phyloP scores from a whole-genome alignment of 2,797 vertebrate species.

The Mionectes olivaceus region DNA sequence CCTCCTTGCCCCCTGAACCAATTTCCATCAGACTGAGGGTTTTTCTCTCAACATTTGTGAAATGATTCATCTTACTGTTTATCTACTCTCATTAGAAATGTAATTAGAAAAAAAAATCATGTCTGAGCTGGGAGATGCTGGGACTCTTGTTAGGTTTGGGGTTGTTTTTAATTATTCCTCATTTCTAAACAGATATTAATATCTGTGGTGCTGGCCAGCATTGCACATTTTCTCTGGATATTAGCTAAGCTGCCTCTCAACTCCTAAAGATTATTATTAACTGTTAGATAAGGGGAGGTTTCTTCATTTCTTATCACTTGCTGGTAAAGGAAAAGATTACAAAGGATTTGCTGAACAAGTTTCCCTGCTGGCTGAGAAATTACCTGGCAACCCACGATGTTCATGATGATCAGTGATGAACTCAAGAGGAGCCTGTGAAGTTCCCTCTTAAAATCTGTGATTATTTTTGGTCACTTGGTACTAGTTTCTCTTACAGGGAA shows the following conservation, averaged over 20 bases:
- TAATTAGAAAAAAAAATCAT: background rate
- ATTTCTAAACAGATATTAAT: background rate
- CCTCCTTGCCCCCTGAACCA: background rate
- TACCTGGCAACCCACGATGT: background rate
- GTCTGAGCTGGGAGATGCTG: background rate
- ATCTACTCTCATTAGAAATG: background rate
- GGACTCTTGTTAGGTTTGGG: background rate
- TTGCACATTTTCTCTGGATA: background rate
- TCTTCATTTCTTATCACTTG: background rate
- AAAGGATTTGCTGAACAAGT: background rate
- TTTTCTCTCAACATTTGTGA: background rate
- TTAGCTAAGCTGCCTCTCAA: background rate
- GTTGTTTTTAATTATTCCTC: background rate
- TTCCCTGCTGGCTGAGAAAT: background rate
- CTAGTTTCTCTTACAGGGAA: background rate
- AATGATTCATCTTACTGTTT: background rate
- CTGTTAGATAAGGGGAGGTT: background rate
- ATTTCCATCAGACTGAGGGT: accelerated
- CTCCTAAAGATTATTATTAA: background rate
- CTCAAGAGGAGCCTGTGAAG: background rate
- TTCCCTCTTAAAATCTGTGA: background rate
- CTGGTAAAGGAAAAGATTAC: background rate
- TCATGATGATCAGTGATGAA: background rate
- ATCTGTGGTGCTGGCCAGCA: accelerated
- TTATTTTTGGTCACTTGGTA: background rate